These are phyloP conservation scores for Aphelocoma californica DNA, from an alignment of 2,797 vertebrate species.

Conservation along the genomic window DNA sequence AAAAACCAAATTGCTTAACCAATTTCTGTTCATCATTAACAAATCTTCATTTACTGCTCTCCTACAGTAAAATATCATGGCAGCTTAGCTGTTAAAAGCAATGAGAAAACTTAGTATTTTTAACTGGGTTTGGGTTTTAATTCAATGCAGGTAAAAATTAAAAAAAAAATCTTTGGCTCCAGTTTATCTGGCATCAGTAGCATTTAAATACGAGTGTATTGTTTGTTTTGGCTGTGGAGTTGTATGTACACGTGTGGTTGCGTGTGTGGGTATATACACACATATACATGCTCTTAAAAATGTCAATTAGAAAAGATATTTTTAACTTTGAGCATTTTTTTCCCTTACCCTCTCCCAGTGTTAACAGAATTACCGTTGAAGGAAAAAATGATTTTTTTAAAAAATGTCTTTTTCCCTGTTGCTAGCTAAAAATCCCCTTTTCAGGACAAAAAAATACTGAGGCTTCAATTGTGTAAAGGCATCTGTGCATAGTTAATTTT, in stretches of 20 bases:
- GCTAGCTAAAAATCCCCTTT: background rate
- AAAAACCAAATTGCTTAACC: conserved; percentile 53
- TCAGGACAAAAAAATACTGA: background rate
- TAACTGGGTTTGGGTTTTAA: background rate
- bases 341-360: background rate
- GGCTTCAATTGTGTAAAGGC: background rate
- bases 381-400: background rate
- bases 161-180: background rate
- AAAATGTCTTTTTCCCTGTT: background rate
- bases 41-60: conserved; percentile 40
- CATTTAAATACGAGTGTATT: background rate
- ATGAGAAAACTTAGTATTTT: background rate
- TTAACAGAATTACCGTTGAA: background rate
- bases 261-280: conserved; percentile 34
- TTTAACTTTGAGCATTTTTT: background rate
- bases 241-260: conserved; percentile 54
- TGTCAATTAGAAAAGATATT: background rate
- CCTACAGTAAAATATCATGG: background rate
- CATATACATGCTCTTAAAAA: conserved; percentile 47
- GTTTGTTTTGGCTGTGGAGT: conserved; percentile 40
- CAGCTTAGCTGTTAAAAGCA: background rate
- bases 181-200: background rate
- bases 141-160: background rate
- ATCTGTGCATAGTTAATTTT: background rate
- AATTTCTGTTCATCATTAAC: conserved; percentile 63